Evolutionary conservation across 2,797 vertebrate species (phyloP).

Genomic region (Limosa lapponica): DNA sequence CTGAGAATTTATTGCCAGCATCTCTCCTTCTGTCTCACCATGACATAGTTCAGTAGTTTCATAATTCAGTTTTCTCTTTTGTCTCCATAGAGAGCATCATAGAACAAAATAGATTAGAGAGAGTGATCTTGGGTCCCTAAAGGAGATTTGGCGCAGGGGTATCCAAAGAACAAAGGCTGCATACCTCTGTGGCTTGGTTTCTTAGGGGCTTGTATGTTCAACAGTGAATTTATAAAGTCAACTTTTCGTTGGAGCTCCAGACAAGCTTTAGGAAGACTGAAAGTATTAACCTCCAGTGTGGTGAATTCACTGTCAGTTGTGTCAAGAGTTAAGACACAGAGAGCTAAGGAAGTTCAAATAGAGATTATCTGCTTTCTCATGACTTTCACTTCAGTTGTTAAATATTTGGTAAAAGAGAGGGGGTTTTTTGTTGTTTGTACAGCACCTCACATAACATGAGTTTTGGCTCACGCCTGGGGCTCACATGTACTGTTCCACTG

Average conservation of each 20-base stretch:
- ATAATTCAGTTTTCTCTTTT: neutral
- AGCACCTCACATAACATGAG: accelerated
- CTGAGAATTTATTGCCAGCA: neutral
- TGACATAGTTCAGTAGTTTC: neutral
- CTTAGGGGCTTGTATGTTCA: neutral
- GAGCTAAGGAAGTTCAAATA: neutral
- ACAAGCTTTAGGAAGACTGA: neutral
- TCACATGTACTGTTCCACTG: neutral
- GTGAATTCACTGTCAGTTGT: neutral
- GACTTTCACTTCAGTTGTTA: neutral
- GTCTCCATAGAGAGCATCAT: neutral
- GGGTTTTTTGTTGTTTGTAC: accelerated
- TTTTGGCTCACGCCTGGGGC: neutral
- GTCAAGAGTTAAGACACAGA: neutral
- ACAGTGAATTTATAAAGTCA: neutral
- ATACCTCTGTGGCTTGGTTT: neutral
- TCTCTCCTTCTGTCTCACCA: neutral
- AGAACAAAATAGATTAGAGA: neutral
- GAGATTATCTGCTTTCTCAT: neutral
- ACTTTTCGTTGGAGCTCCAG: neutral
- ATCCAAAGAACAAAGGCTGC: neutral
- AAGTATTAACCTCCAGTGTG: neutral
- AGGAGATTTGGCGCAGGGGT: neutral
- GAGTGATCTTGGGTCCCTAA: neutral
- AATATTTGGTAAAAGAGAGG: neutral